These are phyloP conservation scores for Drosophila recens DNA, from an alignment of 2,888 invertebrate genomes.

Conservation along the genomic window DNA sequence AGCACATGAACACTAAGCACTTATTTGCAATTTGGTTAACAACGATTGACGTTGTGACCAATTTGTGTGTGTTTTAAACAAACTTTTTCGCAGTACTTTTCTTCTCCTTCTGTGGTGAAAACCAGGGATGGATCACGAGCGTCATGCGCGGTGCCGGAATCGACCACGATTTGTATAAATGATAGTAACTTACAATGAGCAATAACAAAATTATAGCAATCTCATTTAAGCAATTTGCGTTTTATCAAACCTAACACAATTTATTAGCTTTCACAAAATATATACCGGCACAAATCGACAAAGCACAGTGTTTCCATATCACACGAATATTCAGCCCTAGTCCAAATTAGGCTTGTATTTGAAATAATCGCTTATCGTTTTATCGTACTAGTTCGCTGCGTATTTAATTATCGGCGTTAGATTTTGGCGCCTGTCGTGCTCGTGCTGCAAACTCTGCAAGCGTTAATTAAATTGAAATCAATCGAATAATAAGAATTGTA, in stretches of 20 bases:
- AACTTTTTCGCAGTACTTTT: slow-evolving; percentile 70
- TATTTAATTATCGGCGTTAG: no score
- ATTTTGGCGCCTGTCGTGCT: no score
- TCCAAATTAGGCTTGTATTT: slow-evolving; percentile 28
- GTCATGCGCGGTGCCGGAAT: slow-evolving; percentile 65
- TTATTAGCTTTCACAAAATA: slow-evolving; percentile 12
- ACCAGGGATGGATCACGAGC: slow-evolving; percentile 57
- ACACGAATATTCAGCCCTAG: slow-evolving; percentile 40
- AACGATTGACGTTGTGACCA: slow-evolving; percentile 64
- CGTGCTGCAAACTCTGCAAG: no score
- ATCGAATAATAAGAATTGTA: no score
- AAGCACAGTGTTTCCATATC: slow-evolving; percentile 51
- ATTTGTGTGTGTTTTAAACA: slow-evolving; percentile 67
- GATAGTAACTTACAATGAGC: neutral
- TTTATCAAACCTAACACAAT: slow-evolving; percentile 9
- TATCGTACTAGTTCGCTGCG: no score
- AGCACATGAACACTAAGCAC: slow-evolving; percentile 41
- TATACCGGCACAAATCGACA: slow-evolving; percentile 53
- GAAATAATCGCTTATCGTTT: slow-evolving; percentile 27
- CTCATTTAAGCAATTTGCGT: slow-evolving; percentile 4
- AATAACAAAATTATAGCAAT: neutral
- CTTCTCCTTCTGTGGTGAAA: slow-evolving; percentile 67
- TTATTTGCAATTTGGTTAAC: slow-evolving; percentile 50
- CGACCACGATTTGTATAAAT: slow-evolving; percentile 32
- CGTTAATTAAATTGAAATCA: no score